Conservation (phyloP, 2,888 invertebrate genomes). For the Mesorhabditis belari region DNA sequence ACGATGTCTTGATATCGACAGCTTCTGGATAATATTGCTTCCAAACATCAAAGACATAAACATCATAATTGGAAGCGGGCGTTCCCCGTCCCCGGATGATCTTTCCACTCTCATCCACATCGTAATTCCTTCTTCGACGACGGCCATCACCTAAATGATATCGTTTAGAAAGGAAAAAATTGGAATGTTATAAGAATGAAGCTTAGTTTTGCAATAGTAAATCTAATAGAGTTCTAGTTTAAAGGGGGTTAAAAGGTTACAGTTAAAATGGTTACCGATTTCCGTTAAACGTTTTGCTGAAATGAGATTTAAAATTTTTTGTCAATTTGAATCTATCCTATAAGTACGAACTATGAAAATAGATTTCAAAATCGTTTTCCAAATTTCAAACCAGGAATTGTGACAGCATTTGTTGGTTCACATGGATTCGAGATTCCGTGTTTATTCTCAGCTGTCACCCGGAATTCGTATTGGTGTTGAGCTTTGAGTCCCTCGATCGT, state of each 20-base stretch:
- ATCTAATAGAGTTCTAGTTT: too few relatives aligned
- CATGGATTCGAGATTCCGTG: conserved; percentile 94
- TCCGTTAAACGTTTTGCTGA: too few relatives aligned
- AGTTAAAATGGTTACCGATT: too few relatives aligned
- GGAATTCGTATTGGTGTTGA: conserved; percentile 80
- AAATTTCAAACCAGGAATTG: too few relatives aligned
- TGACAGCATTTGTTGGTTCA: conserved; percentile 74
- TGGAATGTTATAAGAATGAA: too few relatives aligned
- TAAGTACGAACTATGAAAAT: too few relatives aligned
- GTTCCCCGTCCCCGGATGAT: conserved; percentile 73
- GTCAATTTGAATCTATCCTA: too few relatives aligned
- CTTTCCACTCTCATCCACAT: conserved; percentile 54
- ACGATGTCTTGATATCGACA: conserved; percentile 86
- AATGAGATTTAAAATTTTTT: too few relatives aligned
- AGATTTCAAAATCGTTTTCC: too few relatives aligned
- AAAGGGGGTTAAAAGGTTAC: too few relatives aligned
- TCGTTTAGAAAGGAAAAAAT: too few relatives aligned
- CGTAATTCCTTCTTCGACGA: conserved; percentile 23
- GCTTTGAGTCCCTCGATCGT: conserved; percentile 63
- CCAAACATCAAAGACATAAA: conserved; percentile 91
- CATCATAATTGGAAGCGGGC: conserved; percentile 83
- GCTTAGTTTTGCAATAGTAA: too few relatives aligned
- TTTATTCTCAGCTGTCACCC: conserved; percentile 93
- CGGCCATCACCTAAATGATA: conserved; percentile 27
- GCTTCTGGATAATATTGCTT: conserved; percentile 95